A percentile compares a stretch with the other conserved stretches of the same genome.
Evolutionary conservation across 1,140 invertebrate genomes (phyloP).

Genomic region (Arion vulgaris): DNA sequence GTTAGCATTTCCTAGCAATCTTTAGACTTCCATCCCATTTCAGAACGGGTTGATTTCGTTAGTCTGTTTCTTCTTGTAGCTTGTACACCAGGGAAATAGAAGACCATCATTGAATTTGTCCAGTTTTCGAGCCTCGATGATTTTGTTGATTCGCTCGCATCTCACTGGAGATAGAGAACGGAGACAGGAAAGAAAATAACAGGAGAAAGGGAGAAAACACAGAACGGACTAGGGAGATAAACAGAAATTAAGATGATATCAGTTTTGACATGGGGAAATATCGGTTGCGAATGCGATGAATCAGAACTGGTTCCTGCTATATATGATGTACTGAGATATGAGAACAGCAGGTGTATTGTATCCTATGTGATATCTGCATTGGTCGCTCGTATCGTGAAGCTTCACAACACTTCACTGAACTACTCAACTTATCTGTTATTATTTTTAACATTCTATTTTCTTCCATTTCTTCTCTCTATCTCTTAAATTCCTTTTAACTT

Average conservation of each 20-base stretch:
- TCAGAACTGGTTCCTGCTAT: background rate
- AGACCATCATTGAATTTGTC: conserved; percentile 3
- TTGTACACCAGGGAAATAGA: background rate
- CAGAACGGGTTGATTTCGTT: background rate
- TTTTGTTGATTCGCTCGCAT: background rate
- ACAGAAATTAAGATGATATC: background rate
- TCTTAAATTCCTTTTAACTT: too few relatives aligned
- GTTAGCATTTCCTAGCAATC: background rate
- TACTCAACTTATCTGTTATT: too few relatives aligned
- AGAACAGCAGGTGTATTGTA: background rate
- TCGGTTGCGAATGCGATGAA: background rate
- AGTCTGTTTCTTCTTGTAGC: background rate
- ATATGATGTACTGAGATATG: background rate
- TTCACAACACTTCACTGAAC: too few relatives aligned
- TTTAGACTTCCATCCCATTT: background rate
- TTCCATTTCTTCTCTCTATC: too few relatives aligned
- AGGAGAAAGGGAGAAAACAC: background rate
- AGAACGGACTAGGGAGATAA: background rate
- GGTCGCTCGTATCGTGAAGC: too few relatives aligned
- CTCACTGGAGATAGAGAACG: background rate
- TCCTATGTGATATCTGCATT: background rate
- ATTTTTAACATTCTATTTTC: too few relatives aligned
- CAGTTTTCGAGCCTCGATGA: background rate
- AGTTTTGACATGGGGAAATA: background rate
- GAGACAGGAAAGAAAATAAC: background rate